Evolutionary conservation across 2,113 vertebrate species (phyloP).

Genomic region (Marmota flaviventris): DNA sequence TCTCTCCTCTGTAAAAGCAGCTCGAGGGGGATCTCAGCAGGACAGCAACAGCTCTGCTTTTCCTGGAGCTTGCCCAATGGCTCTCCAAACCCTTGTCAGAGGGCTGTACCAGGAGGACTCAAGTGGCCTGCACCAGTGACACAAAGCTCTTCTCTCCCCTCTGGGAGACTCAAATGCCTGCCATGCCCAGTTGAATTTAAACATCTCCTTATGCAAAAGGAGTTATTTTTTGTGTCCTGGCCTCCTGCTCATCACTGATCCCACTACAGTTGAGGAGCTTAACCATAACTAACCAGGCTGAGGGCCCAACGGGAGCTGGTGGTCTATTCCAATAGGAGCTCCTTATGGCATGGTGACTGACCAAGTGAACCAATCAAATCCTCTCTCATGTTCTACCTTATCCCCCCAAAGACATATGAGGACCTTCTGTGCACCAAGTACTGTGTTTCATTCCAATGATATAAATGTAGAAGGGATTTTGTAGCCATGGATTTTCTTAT

Average conservation of each 20-base stretch:
- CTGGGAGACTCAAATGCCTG: neutral
- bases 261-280: neutral
- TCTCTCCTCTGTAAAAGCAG: neutral
- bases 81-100: neutral
- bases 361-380: neutral
- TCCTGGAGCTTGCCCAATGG: neutral
- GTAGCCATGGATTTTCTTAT: neutral
- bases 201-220: neutral
- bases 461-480: neutral
- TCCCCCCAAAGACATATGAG: neutral
- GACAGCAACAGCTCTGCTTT: neutral
- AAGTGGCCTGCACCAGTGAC: neutral
- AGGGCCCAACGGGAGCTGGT: neutral
- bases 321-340: neutral
- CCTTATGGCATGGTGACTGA: neutral
- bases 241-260: neutral
- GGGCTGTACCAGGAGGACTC: neutral
- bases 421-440: neutral
- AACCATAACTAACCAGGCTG: neutral
- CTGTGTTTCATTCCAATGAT: neutral
- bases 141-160: neutral
- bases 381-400: neutral
- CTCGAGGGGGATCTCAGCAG: neutral
- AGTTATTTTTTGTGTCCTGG: neutral
- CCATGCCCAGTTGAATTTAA: neutral